phyloP scores from a whole-genome alignment of 2,797 vertebrate genomes.

The Apodemus agrarius region DNA sequence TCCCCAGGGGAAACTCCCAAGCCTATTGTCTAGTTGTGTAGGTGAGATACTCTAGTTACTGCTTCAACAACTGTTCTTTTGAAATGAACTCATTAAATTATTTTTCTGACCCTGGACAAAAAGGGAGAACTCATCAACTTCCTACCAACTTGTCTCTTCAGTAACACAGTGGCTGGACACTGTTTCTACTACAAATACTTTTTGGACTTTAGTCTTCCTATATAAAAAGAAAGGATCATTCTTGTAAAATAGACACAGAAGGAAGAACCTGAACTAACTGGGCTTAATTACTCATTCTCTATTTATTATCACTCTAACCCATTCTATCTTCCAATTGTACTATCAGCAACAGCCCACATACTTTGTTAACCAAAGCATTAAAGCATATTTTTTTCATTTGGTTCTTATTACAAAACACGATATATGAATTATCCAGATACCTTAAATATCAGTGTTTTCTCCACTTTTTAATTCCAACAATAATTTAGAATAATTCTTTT shows the following conservation, averaged over 20 bases:
- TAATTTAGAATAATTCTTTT: neutral
- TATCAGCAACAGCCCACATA: neutral
- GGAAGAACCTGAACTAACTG: neutral
- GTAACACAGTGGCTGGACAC: neutral
- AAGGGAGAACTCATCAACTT: neutral
- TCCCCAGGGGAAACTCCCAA: neutral
- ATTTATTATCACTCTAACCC: neutral
- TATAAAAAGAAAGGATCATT: neutral
- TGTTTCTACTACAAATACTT: neutral
- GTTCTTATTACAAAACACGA: neutral
- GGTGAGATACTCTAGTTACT: neutral
- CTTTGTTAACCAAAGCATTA: neutral
- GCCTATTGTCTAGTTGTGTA: neutral
- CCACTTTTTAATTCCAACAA: neutral
- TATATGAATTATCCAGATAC: slow-evolving; percentile 10
- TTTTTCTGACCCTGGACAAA: neutral
- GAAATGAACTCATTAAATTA: neutral
- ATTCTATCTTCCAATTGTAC: neutral
- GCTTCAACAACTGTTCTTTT: neutral
- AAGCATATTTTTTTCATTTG: neutral
- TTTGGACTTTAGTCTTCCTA: neutral
- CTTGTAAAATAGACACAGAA: neutral
- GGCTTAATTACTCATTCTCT: neutral
- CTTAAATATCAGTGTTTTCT: neutral
- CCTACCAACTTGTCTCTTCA: neutral